phyloP scores from a whole-genome alignment of 2,113 vertebrate genomes.

The Cyrtonyx montezumae region DNA sequence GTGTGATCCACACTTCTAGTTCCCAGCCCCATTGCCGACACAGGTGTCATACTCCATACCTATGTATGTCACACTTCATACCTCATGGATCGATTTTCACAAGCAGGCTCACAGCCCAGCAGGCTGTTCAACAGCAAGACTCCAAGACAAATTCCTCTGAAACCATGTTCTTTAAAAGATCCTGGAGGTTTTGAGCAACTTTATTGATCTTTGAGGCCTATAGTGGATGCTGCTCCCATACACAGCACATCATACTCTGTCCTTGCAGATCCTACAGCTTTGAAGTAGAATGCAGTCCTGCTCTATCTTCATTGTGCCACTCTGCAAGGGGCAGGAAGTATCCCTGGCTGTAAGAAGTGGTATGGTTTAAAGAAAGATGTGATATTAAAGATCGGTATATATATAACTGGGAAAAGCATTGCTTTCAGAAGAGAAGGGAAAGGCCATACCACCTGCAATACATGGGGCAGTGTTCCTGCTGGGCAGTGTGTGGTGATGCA shows the following conservation, averaged over 20 bases:
- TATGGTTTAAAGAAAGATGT: not conserved
- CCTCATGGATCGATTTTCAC: not conserved
- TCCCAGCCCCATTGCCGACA: not conserved
- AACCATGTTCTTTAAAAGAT: not conserved
- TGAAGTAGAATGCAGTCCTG: not conserved
- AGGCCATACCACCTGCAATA: not conserved
- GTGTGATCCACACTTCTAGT: not conserved
- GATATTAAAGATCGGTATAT: not conserved
- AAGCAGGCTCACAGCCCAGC: not conserved
- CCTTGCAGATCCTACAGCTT: not conserved
- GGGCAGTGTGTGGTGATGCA: not conserved
- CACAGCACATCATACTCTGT: not conserved
- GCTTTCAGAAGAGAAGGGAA: not conserved
- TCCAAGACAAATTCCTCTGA: not conserved
- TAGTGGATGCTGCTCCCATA: not conserved
- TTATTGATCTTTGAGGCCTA: not conserved
- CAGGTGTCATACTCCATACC: not conserved
- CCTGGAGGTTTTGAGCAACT: not conserved
- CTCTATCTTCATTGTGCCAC: not conserved
- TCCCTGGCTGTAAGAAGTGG: not conserved
- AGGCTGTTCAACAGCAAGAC: not conserved
- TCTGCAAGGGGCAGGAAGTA: not conserved
- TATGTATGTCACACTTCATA: not conserved
- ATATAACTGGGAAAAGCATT: not conserved
- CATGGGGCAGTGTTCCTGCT: not conserved